phyloP scores from a whole-genome alignment of 2,888 invertebrate genomes.

The Sarcophaga carnaria region DNA sequence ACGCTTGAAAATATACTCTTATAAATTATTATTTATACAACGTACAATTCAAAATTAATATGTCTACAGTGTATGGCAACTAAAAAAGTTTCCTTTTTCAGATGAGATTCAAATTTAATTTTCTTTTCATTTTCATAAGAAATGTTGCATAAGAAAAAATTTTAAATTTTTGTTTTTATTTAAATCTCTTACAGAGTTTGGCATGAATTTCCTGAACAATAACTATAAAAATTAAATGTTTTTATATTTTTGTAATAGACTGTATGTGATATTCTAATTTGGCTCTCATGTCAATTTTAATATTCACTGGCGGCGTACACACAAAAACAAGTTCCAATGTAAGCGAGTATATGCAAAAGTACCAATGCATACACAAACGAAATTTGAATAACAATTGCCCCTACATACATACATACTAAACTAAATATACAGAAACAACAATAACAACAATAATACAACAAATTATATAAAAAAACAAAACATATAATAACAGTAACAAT shows the following conservation, averaged over 20 bases:
- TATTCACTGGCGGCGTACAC: background rate
- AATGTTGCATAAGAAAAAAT: too few relatives aligned
- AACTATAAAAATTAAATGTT: conserved; percentile 25
- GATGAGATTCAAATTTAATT: too few relatives aligned
- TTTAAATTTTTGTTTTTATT: too few relatives aligned
- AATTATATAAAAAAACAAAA: conserved; percentile 26
- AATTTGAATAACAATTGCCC: background rate
- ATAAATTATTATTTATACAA: conserved; percentile 26
- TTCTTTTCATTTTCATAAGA: too few relatives aligned
- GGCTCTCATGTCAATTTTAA: conserved; percentile 9
- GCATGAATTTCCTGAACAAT: background rate
- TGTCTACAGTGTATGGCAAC: background rate
- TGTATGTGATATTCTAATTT: background rate
- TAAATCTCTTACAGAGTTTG: background rate
- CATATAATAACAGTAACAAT: conserved; percentile 45
- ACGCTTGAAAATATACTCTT: conserved; percentile 2
- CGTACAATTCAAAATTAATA: conserved; percentile 9
- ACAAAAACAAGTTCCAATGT: background rate
- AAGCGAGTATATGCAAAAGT: background rate
- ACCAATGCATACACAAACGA: background rate
- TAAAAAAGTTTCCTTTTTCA: background rate
- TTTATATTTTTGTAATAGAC: background rate
- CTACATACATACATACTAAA: background rate
- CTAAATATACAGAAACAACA: background rate
- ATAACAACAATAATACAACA: conserved; percentile 7